A percentile compares a stretch with the other conserved stretches of the same genome.
Evolutionary conservation across 2,113 vertebrate genomes (phyloP).

Genomic region (Cyprinus carpio): DNA sequence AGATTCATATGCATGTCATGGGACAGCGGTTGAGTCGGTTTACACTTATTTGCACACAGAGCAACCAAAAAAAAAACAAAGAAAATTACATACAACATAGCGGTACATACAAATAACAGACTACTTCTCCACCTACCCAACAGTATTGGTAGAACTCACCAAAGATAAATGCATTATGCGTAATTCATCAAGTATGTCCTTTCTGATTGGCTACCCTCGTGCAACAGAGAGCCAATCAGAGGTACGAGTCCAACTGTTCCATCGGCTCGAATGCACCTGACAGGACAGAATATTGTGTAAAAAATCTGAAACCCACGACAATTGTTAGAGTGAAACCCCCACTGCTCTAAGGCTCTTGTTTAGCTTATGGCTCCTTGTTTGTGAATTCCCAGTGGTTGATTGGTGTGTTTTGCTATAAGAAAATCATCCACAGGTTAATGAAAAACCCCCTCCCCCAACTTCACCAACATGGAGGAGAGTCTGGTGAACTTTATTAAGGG

Average conservation of each 20-base stretch:
- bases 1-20: slow-evolving; percentile 56
- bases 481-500: neutral
- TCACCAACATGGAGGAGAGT: neutral
- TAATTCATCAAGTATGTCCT: slow-evolving; percentile 37
- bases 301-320: slow-evolving; percentile 9
- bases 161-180: slow-evolving; percentile 32
- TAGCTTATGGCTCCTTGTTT: slow-evolving; percentile 6
- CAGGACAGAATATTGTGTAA: slow-evolving; percentile 1
- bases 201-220: slow-evolving; percentile 24
- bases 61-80: slow-evolving; percentile 47
- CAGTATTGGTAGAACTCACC: slow-evolving; percentile 33
- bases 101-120: neutral
- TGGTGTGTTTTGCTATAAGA: slow-evolving; percentile 29
- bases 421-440: slow-evolving; percentile 35
- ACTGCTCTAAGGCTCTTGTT: slow-evolving; percentile 34
- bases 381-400: slow-evolving; percentile 24
- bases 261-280: slow-evolving; percentile 19
- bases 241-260: neutral
- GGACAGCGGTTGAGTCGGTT: slow-evolving; percentile 35
- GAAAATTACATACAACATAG: neutral
- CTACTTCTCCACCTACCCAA: neutral
- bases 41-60: slow-evolving; percentile 32
- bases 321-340: neutral
- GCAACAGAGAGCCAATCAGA: slow-evolving; percentile 34
- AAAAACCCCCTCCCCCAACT: neutral